phyloP scores from a whole-genome alignment of 2,113 vertebrate genomes.

The mouse (Mus musculus) region DNA sequence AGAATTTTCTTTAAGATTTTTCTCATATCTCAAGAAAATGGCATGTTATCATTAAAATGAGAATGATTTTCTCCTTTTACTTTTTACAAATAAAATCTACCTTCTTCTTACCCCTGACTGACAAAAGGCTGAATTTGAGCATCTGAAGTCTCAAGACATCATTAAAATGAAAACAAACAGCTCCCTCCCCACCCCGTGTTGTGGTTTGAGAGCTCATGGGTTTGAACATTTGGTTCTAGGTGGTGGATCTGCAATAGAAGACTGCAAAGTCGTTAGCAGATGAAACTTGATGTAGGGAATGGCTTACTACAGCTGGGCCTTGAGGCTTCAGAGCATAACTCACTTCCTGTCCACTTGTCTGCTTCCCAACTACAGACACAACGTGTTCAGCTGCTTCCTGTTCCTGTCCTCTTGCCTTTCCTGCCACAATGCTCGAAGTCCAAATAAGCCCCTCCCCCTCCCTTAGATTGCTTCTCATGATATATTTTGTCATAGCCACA shows the following conservation, averaged over 20 bases:
- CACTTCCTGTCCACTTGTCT: background rate
- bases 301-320: background rate
- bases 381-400: background rate
- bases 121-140: background rate
- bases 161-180: background rate
- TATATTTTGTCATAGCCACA: background rate
- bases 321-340: background rate
- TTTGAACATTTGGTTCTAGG: background rate
- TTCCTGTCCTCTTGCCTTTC: background rate
- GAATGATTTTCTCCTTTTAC: background rate
- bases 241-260: background rate
- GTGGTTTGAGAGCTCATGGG: background rate
- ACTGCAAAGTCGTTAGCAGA: background rate
- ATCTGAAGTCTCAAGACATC: background rate
- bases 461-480: background rate
- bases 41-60: background rate
- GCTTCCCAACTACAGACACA: background rate
- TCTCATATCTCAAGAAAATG: background rate
- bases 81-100: background rate
- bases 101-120: background rate
- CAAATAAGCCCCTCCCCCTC: background rate
- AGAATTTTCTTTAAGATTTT: slow-evolving; percentile 3
- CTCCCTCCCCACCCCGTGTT: background rate
- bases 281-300: background rate
- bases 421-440: background rate